Evolutionary conservation across 1,140 invertebrate species (phyloP), one percentile per base, ranked within the genome.

Genomic region (Pseudomyrmex concolor): DNA sequence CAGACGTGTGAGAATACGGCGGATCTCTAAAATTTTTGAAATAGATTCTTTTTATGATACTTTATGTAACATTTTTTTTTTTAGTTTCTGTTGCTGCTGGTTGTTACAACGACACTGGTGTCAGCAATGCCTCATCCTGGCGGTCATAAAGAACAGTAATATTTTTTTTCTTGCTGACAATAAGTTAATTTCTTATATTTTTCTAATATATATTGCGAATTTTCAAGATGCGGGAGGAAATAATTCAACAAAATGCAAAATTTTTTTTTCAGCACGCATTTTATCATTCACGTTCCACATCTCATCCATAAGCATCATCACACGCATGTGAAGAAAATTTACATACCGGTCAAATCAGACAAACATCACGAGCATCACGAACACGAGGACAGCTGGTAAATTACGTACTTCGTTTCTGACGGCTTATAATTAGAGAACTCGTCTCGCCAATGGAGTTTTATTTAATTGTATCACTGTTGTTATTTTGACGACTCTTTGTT

Each of bases 321-420:
- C 50, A 91, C 90, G 8, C 87, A 84, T 10, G 82, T 89, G 13
- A 92, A 92, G 59, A 92, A 92, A 10, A 89, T 92, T 48, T 91
- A 92, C 63, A 88, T 90, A 80, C 89, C 89, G 15, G 87, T 90
- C 7, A 89, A 91, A 55, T 55, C 70, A 9, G 7, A 72, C 7
- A 54, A 76, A 13, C 63, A 83, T 54, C 83, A 91, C 50, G 60
- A 88, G 7, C 85, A 91, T 12, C 34, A 87, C 1, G 66, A 80
- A 34, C 43, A 71, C 2, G 82, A 88, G 12, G 86, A 90, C 25
- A 72, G 25, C 15, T 91, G 90, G 89, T 91, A 85, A 90, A 54
- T 71, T 13, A 80, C n/a, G n/a, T n/a, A n/a, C n/a, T 13, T 71
- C 0, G 57, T 55, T 7, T 60, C 34, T 34, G 13, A 13, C 25